Evolutionary conservation across 1,140 invertebrate genomes (phyloP).

Genomic region (Meloidogyne hapla): DNA sequence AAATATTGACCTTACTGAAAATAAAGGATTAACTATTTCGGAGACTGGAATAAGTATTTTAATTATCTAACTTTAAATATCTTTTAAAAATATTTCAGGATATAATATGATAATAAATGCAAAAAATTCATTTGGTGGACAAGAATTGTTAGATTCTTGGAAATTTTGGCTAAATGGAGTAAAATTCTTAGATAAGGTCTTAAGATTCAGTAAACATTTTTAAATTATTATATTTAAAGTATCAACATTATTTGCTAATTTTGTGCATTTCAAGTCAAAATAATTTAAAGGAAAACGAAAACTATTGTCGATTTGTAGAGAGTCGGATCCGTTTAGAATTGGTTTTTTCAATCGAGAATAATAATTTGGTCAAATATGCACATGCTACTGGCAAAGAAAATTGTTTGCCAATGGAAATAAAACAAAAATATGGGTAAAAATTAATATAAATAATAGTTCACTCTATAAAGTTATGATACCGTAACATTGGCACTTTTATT

Average conservation of each 20-base stretch:
- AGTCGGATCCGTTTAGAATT: conserved; percentile 1
- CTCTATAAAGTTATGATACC: no score
- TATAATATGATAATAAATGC: neutral
- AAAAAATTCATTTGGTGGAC: neutral
- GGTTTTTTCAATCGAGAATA: no score
- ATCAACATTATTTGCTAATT: conserved; percentile 9
- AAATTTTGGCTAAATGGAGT: conserved; percentile 1
- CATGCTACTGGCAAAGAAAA: no score
- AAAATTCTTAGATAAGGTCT: neutral
- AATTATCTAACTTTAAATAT: no score
- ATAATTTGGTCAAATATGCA: no score
- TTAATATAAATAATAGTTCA: no score
- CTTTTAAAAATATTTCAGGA: no score
- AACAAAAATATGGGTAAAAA: no score
- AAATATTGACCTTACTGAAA: no score
- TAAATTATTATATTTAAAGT: neutral
- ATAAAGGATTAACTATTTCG: neutral
- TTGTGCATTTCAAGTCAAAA: neutral
- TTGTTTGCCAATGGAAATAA: no score
- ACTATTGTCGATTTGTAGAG: conserved; percentile 4
- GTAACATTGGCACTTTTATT: no score
- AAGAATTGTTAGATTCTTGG: neutral
- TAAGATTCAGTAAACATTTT: neutral
- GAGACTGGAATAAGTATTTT: no score
- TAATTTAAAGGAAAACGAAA: neutral